Conservation (phyloP, 2,888 invertebrate genomes). For the Rhagonycha fulva region DNA sequence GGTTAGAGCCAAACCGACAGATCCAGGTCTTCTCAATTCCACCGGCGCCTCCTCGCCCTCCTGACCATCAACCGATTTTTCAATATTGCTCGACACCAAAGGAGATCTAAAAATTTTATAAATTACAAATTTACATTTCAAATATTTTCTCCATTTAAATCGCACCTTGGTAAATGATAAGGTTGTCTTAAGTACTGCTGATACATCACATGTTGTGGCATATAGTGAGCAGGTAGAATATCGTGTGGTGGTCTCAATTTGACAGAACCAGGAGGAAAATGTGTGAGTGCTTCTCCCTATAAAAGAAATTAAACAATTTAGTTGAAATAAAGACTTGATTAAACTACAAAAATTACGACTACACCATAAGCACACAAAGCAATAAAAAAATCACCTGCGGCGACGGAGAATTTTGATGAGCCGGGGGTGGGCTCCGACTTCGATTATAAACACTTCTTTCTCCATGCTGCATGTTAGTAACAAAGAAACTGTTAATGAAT, state of each 20-base stretch:
- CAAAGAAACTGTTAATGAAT: conserved; percentile 13
- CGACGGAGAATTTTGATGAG: conserved; percentile 80
- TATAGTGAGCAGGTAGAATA: conserved; percentile 59
- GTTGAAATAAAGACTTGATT: neutral
- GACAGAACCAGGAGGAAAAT: conserved; percentile 56
- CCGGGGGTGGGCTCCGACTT: conserved; percentile 80
- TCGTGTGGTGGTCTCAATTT: conserved; percentile 50
- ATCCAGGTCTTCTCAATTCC: conserved; percentile 67
- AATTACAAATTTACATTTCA: neutral
- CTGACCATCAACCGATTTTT: conserved; percentile 62
- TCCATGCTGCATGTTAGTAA: conserved; percentile 63
- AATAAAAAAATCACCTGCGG: conserved; percentile 63
- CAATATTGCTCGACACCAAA: conserved; percentile 64
- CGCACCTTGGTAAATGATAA: conserved; percentile 51
- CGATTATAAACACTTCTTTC: conserved; percentile 50
- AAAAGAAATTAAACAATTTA: conserved; percentile 35
- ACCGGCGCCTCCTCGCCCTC: conserved; percentile 56
- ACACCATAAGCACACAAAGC: neutral
- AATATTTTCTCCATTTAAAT: neutral
- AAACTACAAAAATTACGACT: neutral
- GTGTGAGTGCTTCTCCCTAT: conserved; percentile 62
- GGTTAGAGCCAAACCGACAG: conserved; percentile 54
- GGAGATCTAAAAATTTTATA: conserved; percentile 50
- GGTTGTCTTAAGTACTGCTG: conserved; percentile 61
- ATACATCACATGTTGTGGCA: conserved; percentile 59